Conservation (phyloP, 2,113 vertebrate genomes). For the Pangasianodon gigas region DNA sequence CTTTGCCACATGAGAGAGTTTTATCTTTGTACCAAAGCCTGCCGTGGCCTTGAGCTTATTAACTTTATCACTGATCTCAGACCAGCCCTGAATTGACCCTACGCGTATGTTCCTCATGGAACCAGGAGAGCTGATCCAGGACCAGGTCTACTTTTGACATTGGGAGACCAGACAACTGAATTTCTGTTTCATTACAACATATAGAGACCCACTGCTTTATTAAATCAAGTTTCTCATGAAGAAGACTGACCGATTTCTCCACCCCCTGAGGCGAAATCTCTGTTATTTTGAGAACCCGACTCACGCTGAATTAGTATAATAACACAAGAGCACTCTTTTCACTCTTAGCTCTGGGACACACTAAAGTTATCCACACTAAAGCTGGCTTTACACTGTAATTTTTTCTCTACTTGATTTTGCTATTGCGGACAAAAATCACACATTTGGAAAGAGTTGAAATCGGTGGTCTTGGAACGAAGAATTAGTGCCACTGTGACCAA, state of each 20-base stretch:
- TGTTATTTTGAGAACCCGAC: constrained; percentile 29
- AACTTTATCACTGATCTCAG: constrained; percentile 31
- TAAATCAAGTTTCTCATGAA: constrained; percentile 42
- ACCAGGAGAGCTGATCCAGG: neutral
- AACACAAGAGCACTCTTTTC: constrained; percentile 5
- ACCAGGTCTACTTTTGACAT: neutral
- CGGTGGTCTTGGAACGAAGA: neutral
- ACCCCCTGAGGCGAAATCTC: constrained; percentile 3
- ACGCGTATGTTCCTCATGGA: neutral
- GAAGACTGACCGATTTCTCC: constrained; percentile 36
- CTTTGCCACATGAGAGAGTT: neutral
- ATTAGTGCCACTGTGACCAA: neutral
- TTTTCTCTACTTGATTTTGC: neutral
- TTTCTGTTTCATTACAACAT: constrained; percentile 35
- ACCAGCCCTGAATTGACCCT: neutral
- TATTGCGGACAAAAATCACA: neutral
- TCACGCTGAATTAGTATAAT: constrained; percentile 20
- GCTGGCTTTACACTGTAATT: neutral
- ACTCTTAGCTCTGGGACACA: constrained; percentile 36
- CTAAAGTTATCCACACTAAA: constrained; percentile 30
- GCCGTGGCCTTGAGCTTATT: constrained; percentile 2
- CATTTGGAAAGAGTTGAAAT: neutral
- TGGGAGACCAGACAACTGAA: neutral
- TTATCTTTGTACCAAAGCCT: neutral
- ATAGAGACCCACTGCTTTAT: constrained; percentile 26